Evolutionary conservation across 1,140 invertebrate species (phyloP).

Genomic region (Drosophila quadrilineata): DNA sequence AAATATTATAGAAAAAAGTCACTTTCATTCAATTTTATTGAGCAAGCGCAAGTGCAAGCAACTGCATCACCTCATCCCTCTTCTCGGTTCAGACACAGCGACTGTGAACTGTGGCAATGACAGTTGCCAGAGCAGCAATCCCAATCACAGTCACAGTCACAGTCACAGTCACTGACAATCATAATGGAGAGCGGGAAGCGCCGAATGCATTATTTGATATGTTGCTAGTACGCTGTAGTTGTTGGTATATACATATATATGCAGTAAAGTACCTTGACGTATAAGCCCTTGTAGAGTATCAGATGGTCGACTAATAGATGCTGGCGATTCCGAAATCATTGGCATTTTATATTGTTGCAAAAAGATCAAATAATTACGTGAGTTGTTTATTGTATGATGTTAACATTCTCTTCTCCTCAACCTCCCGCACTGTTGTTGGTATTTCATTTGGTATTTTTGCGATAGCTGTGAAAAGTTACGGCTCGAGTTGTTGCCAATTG

Average conservation of each 20-base stretch:
- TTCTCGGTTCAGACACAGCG: constrained; percentile 1
- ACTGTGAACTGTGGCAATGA: constrained; percentile 28
- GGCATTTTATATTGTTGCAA: constrained; percentile 36
- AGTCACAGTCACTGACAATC: constrained; percentile 32
- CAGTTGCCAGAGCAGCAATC: constrained; percentile 15
- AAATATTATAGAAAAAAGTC: constrained; percentile 35
- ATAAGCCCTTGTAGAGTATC: background rate
- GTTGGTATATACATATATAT: too few relatives aligned
- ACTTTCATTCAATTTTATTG: constrained; percentile 59
- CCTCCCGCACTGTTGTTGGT: background rate
- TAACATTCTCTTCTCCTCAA: constrained; percentile 4
- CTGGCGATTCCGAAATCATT: constrained; percentile 23
- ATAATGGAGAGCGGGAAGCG: constrained; percentile 37
- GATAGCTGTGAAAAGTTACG: constrained; percentile 35
- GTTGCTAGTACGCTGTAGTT: background rate
- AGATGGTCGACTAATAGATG: background rate
- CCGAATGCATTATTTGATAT: too few relatives aligned
- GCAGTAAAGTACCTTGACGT: too few relatives aligned
- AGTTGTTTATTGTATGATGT: constrained; percentile 32
- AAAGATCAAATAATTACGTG: constrained; percentile 54
- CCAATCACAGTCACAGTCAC: background rate
- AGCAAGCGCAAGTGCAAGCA: constrained; percentile 31
- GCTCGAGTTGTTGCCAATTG: background rate
- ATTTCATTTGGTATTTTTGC: background rate
- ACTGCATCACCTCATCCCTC: constrained; percentile 17